A percentile compares a stretch with the other conserved stretches of the same genome.
Evolutionary conservation across 2,113 vertebrate genomes (phyloP).

Genomic region (Nipponia nippon): DNA sequence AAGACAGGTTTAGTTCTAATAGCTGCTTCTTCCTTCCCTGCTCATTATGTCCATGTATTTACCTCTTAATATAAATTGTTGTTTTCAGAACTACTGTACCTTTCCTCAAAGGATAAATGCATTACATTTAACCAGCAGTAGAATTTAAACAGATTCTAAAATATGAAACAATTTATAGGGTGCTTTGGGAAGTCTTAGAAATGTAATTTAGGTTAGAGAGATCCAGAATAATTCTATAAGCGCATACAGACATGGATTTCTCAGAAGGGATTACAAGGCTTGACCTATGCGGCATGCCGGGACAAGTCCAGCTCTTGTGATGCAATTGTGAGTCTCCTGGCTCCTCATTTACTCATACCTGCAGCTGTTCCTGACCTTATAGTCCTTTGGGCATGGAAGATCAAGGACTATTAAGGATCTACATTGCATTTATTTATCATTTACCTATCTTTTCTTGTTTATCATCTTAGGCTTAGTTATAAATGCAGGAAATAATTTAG

Average conservation of each 20-base stretch:
- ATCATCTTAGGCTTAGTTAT: neutral
- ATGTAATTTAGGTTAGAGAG: neutral
- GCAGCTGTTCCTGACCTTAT: neutral
- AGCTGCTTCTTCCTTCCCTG: neutral
- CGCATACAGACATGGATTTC: neutral
- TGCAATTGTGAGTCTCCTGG: neutral
- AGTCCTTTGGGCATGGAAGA: neutral
- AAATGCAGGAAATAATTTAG: neutral
- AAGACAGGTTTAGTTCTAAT: neutral
- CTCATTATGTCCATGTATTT: neutral
- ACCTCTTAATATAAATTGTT: neutral
- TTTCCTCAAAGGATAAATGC: neutral
- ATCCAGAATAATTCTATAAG: neutral
- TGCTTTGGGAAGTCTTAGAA: neutral
- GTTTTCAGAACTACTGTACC: neutral
- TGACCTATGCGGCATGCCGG: neutral
- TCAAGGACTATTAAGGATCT: neutral
- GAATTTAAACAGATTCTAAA: constrained; percentile 1
- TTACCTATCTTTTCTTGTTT: neutral
- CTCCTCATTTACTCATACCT: neutral
- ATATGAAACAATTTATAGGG: neutral
- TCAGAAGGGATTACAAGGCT: neutral
- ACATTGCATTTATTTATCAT: neutral
- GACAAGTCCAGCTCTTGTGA: neutral
- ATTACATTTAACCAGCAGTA: neutral